Base-by-base conservation (phyloP, 2,888 invertebrate species). In the Yponomeuta cagnagella region DNA sequence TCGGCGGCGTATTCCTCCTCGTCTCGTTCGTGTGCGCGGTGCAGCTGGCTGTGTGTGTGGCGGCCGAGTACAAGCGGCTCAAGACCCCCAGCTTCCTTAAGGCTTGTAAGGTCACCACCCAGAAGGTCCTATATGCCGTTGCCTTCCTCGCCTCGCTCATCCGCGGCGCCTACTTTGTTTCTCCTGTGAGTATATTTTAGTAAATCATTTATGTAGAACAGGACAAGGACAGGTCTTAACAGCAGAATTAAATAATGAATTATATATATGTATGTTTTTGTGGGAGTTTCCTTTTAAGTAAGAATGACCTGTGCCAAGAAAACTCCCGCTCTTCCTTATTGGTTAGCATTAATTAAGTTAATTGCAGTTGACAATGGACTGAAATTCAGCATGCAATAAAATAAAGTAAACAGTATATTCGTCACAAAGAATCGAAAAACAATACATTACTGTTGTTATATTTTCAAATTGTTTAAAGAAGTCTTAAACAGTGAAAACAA, bases 151-250 rank as follows among this genome's bases (percentile, higher is more conserved):
- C 98, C 0, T 95, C 97, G 23, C 93, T 96, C 12, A 94, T 98
- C 71, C 93, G 98, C 69, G 98, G 97, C 67, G 97, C 97, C 2
- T 98, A 97, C 88, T 98, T 98, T 80, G 96, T 97, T 65, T 96
- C 96, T 65, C 97, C 97, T 82, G 97, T 97, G 88, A 95, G 95
- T 92, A 72, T 48, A 2, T 33, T 23, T 10, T 15, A 43, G 48
- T 12, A 15, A 6, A 37, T 23, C n/a, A 68, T 1, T 23, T 23
- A 23, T 23, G 23, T 23, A 23, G 23, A 23, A 23, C 23, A 58
- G 52, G 52, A 58, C 12, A 58, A 15, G 5, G 15, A 58, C 5
- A 58, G 12, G 15, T 64, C 12, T n/a, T 15, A 63, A 23, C 8
- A 58, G 3, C 23, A 23, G 23, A 23, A 23, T 23, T 23, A 23